Percentiles rank a stretch among this genome's conserved stretches.
Conservation (phyloP, 2,113 vertebrate genomes). For the Hippoglossus stenolepis region DNA sequence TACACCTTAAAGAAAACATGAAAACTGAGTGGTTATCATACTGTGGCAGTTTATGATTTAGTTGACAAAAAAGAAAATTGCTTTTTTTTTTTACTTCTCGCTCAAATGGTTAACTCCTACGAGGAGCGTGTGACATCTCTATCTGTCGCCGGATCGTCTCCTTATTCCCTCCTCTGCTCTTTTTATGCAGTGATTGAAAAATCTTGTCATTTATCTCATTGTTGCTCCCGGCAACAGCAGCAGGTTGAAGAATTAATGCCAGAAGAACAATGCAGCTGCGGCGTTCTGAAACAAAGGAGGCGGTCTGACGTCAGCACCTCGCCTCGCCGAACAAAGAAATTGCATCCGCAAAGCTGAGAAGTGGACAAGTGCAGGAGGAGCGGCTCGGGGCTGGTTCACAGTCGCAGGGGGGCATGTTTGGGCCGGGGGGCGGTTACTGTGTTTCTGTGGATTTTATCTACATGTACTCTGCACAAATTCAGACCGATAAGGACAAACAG, state of each 20-base stretch:
- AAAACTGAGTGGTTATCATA: neutral
- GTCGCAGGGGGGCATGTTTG: neutral
- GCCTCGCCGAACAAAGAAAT: slow-evolving; percentile 73
- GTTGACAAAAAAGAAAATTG: slow-evolving; percentile 2
- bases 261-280: slow-evolving; percentile 65
- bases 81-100: neutral
- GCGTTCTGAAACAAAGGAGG: slow-evolving; percentile 72
- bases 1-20: too few species aligned
- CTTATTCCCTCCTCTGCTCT: slow-evolving; percentile 14
- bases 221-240: slow-evolving; percentile 72
- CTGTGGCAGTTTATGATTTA: slow-evolving; percentile 7
- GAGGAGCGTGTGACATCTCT: slow-evolving; percentile 33
- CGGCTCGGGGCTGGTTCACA: slow-evolving; percentile 30
- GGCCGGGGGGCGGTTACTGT: neutral
- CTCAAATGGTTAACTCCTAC: too few species aligned
- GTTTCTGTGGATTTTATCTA: slow-evolving; percentile 29
- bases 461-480: slow-evolving; percentile 9
- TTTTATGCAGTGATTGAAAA: slow-evolving; percentile 47
- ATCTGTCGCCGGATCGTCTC: slow-evolving; percentile 30
- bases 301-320: slow-evolving; percentile 71
- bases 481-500: slow-evolving; percentile 44
- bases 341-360: slow-evolving; percentile 55
- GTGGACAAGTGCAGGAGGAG: slow-evolving; percentile 57
- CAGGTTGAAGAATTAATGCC: slow-evolving; percentile 61
- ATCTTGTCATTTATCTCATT: slow-evolving; percentile 65